phyloP scores from a whole-genome alignment of 2,888 invertebrate species.

The Tinea trinotella region DNA sequence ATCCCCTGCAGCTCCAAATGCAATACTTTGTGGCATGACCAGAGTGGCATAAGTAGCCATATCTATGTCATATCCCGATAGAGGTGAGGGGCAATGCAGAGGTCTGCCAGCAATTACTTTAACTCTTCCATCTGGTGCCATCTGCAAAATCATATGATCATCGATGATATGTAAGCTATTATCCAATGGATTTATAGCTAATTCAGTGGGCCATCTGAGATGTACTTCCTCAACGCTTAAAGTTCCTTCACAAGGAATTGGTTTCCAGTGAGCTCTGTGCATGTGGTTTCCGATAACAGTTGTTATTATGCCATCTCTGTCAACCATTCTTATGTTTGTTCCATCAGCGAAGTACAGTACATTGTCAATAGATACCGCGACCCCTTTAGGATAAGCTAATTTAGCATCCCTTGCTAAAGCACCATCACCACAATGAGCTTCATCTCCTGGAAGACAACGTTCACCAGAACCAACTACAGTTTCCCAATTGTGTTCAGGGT shows the following conservation, averaged over 20 bases:
- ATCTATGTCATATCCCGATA: constrained; percentile 85
- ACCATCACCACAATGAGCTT: constrained; percentile 96
- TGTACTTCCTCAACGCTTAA: constrained; percentile 94
- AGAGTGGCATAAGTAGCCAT: constrained; percentile 92
- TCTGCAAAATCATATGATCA: constrained; percentile 93
- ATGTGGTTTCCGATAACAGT: constrained; percentile 94
- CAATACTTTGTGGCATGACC: constrained; percentile 94
- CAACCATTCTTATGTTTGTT: constrained; percentile 94
- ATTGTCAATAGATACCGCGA: constrained; percentile 93
- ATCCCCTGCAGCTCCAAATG: constrained; percentile 93
- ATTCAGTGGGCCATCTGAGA: constrained; percentile 95
- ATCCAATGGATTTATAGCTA: constrained; percentile 94
- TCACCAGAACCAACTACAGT: constrained; percentile 96
- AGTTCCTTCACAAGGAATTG: constrained; percentile 92
- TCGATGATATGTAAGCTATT: constrained; percentile 96
- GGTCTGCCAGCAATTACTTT: constrained; percentile 95
- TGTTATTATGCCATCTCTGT: constrained; percentile 91
- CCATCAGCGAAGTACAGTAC: constrained; percentile 96
- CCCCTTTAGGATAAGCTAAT: constrained; percentile 96
- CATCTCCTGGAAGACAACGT: constrained; percentile 92
- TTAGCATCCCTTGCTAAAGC: constrained; percentile 93
- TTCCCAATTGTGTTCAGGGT: constrained; percentile 95
- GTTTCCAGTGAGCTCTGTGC: constrained; percentile 95
- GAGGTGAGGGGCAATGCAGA: constrained; percentile 89
- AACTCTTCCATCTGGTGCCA: constrained; percentile 92